Evolutionary conservation across 2,888 invertebrate species (phyloP), one percentile per base, ranked within the genome.

Genomic region (Hoplodrina ambigua): DNA sequence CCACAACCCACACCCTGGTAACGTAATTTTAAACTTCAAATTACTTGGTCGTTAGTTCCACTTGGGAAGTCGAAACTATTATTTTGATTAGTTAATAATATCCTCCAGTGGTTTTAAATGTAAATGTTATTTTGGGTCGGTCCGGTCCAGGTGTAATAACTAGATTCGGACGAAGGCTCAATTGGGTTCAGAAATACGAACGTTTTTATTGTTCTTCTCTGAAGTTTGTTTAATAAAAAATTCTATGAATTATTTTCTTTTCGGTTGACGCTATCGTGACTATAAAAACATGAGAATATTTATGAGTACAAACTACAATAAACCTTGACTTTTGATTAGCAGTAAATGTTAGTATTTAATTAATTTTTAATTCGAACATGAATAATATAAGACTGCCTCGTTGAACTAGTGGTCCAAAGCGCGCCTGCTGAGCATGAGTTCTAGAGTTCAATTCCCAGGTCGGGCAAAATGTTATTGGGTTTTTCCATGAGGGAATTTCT

Each of bases 11-110:
- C 10, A 52, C 33, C 13, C 30, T 37, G 53, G 30, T 70, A 44
- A 60, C 4, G 11, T 53, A 68, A 71, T 79, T 71, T 55, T 44
- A 59, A 81, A 82, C 60, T 78, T 74, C 19, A 68, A 77, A 82
- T 82, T 52, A 53, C 65, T 80, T 72, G 30, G 30, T 30, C 46
- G 52, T 64, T 55, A 69, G 62, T 81, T 81, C 37, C 49, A 10
- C 37, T 49, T 65, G 41, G 41, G 33, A 54, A 69, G 69, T 61
- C 55, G 10, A 13, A 72, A 77, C 64, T 80, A 73, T 73, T 62
- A 74, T 80, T 82, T 74, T 66, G 72, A 77, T 73, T 77, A 69
- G 57, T 70, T 75, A 77, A 74, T 61, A 68, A 61, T 76, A 79
- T 76, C 49, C 80, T 57, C 63, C 2, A 54, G 71, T 52, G 73